Base-by-base conservation (phyloP, 2,888 invertebrate species). In the Reticulitermes lucifugus region DNA sequence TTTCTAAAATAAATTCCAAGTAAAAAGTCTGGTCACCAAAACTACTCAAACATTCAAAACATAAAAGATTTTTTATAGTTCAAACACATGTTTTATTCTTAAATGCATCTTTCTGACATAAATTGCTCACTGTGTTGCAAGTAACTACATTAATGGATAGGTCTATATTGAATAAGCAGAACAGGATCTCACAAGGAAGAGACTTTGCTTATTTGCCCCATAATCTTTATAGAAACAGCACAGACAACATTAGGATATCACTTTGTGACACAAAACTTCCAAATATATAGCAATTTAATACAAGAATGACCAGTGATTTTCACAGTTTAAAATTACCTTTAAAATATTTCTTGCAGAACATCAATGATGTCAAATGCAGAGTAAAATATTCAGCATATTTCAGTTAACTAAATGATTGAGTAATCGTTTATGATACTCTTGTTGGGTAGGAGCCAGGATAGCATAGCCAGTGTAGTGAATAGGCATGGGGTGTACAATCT, bases 101-200 rank as follows among this genome's bases (percentile, higher is more conserved):
- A 12, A 55, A 5, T 55, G 55, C 14, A 14, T 25, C 7, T 65
- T 65, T 65, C 29, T 73, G 21, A 29, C 41, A 73, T 41, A 41
- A 73, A 35, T 41, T 35, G 18, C 2, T 41, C 41, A 41, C 9
- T 3, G 25, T n/a, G 9, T 65, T 25, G 7, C n/a, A 65, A 65
- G n/a, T 65, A 65, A 25, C 25, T 65, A 65, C 1, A 65, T 5
- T 65, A n/a, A 65, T 65, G 25, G 65, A 25, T 12, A 65, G 65
- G 25, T 25, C 6, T 5, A 65, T 10, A 6, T 65, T 65, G 65
- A 65, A 65, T 65, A 25, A 65, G n/a, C n/a, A 65, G 55, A 55
- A 65, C 22, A 41, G 77, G 77, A 77, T n/a, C 51, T 77, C 14
- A 77, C 77, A 51, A 77, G 10, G 46, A 77, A 77, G 46, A 77